These are phyloP conservation scores for Itoplectis maculator DNA, from an alignment of 2,888 invertebrate genomes.

Conservation along the genomic window DNA sequence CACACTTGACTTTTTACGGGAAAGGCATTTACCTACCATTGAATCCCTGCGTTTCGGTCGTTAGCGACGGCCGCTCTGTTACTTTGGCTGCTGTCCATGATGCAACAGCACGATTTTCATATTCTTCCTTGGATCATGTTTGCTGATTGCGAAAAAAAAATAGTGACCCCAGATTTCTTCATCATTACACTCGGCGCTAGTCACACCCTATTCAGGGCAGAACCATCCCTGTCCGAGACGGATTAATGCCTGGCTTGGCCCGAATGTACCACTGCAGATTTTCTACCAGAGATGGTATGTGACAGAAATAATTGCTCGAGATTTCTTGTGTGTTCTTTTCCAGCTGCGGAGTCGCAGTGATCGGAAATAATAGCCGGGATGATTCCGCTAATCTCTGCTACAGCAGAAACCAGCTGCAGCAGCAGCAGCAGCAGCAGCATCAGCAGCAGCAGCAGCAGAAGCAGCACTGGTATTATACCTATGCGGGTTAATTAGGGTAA, in stretches of 20 bases:
- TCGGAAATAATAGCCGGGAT: slow-evolving; percentile 12
- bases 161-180: no score
- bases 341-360: not conserved
- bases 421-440: slow-evolving; percentile 4
- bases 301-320: not conserved
- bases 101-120: slow-evolving; percentile 1
- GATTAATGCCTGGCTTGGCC: no score
- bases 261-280: no score
- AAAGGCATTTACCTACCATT: slow-evolving; percentile 47
- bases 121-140: not conserved
- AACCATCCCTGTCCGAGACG: no score
- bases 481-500: slow-evolving; percentile 42
- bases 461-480: slow-evolving; percentile 9
- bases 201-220: no score
- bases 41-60: slow-evolving; percentile 34
- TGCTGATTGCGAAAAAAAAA: no score
- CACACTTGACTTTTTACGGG: slow-evolving; percentile 12
- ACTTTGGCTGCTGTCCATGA: slow-evolving; percentile 16
- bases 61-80: slow-evolving; percentile 14
- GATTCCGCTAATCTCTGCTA: slow-evolving; percentile 25
- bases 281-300: not conserved
- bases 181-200: no score
- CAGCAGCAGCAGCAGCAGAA: slow-evolving; percentile 10
- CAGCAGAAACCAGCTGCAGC: slow-evolving; percentile 11
- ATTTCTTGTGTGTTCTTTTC: not conserved